These are phyloP conservation scores for Drosophila subsilvestris DNA, from an alignment of 2,888 invertebrate genomes.

Conservation along the genomic window DNA sequence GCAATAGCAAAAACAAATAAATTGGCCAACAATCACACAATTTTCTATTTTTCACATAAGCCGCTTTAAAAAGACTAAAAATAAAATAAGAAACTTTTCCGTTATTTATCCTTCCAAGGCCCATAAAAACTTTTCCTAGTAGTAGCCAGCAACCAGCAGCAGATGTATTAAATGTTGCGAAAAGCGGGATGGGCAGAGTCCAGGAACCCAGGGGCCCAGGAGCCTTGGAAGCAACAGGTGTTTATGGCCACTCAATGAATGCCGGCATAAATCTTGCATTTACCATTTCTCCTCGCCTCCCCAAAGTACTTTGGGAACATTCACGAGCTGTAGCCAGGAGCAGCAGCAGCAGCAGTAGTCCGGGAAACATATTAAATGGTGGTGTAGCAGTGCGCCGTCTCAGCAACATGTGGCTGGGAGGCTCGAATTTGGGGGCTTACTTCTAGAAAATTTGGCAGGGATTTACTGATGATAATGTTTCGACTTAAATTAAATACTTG, in stretches of 20 bases:
- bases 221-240: slow-evolving; percentile 65
- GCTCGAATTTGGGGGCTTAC: neutral
- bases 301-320: slow-evolving; percentile 45
- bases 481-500: too few relatives aligned
- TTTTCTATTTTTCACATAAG: slow-evolving; percentile 37
- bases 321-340: slow-evolving; percentile 47
- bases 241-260: slow-evolving; percentile 68
- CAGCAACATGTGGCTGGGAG: slow-evolving; percentile 64
- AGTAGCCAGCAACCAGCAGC: slow-evolving; percentile 37
- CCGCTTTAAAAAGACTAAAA: slow-evolving; percentile 37
- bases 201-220: slow-evolving; percentile 19
- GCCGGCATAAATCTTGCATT: slow-evolving; percentile 77
- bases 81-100: slow-evolving; percentile 41
- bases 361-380: too few relatives aligned
- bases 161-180: slow-evolving; percentile 35
- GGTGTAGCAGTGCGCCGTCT: slow-evolving; percentile 53
- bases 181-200: neutral
- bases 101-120: slow-evolving; percentile 1
- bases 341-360: slow-evolving; percentile 5
- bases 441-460: neutral
- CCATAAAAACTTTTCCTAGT: slow-evolving; percentile 57
- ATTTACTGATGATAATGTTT: neutral
- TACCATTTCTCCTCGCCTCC: slow-evolving; percentile 47
- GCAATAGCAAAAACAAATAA: slow-evolving; percentile 35
- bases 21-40: slow-evolving; percentile 29